Evolutionary conservation across 1,140 invertebrate genomes (phyloP), one percentile per base, ranked within the genome.

Genomic region (Macrotrachela quadricornifera): DNA sequence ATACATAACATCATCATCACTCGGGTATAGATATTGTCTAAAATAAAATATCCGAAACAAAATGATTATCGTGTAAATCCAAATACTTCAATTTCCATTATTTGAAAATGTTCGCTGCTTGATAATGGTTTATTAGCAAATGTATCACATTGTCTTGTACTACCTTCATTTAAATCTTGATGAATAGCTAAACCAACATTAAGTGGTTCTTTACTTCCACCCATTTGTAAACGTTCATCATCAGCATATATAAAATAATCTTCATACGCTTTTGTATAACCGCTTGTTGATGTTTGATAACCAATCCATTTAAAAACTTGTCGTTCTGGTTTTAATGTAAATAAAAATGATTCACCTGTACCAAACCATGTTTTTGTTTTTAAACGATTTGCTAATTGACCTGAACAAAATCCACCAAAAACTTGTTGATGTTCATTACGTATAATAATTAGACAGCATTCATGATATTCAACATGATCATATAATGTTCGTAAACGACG

Each of bases 81-180:
- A 70, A 90, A 88, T 0, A 91, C 86, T 73, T 94, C 87, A 45
- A 92, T 74, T 49, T 88, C 83, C 60, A 83, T 76, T 63, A 90
- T 85, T 71, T 87, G 83, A 69, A 92, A 92, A 71, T 91, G 85
- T 48, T 60, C 46, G 49, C 76, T 78, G 17, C 79, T 76, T 64
- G 82, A 86, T 1, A 95, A 74, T 10, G 87, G 86, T 57, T 84
- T 82, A 73, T 94, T 54, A 1, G 42, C 41, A 37, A 49, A 54
- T 9, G 53, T 54, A 9, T 54, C 46, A 14, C 21, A 49, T 10
- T 16, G 30, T 37, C 46, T 30, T 16, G 38, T 54, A 8, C 39
- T 40, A 1, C 53, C 53, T 21, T 49, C 48, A n/a, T 49, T 45
- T 44, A 54, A 50, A 54, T 54, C 53, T 38, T 46, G 48, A 10